Conservation (phyloP, 2,113 vertebrate species). For the Athene cunicularia region DNA sequence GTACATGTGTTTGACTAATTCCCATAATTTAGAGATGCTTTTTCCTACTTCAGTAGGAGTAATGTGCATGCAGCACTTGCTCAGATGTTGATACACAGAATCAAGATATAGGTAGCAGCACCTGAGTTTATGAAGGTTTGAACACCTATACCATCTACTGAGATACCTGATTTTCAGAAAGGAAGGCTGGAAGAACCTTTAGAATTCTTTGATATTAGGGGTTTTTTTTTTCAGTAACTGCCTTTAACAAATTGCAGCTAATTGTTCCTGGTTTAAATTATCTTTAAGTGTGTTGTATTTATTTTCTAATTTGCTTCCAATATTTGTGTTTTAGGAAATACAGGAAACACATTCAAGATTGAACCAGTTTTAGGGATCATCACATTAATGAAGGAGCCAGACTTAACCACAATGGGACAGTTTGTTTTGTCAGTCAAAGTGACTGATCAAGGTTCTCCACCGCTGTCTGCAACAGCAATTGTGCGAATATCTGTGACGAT, state of each 20-base stretch:
- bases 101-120: background rate
- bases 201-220: background rate
- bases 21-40: background rate
- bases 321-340: constrained; percentile 85
- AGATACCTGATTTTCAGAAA: background rate
- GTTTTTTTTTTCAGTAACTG: background rate
- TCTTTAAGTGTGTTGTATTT: background rate
- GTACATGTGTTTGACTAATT: constrained; percentile 43
- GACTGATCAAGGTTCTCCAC: constrained; percentile 87
- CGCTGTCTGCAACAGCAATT: constrained; percentile 87
- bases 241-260: background rate
- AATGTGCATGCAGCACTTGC: background rate
- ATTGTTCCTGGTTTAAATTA: background rate
- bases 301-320: constrained; percentile 43
- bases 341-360: constrained; percentile 89
- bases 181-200: background rate
- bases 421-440: constrained; percentile 93
- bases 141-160: background rate
- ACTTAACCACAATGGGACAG: constrained; percentile 87
- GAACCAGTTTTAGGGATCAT: constrained; percentile 94
- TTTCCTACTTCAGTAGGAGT: background rate
- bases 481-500: constrained; percentile 90
- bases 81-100: background rate
- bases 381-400: constrained; percentile 87
- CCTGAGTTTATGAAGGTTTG: background rate